phyloP scores from a whole-genome alignment of 35 echinoderm and acorn worm species.

The Apostichopus californicus region DNA sequence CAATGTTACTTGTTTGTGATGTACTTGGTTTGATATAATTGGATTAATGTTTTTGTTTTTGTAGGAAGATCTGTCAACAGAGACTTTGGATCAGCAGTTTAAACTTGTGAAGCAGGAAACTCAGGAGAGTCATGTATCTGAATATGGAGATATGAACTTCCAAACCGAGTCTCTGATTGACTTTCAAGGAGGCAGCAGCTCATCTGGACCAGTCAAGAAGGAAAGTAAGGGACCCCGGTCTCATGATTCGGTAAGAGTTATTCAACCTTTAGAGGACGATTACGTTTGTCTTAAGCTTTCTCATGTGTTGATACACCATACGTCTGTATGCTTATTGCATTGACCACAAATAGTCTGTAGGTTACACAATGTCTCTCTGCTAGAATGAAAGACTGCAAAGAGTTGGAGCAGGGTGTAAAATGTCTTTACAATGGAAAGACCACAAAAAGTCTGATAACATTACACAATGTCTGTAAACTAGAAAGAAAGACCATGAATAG shows the following conservation, averaged over 20 bases:
- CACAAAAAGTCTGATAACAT: no score
- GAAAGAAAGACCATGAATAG: no score
- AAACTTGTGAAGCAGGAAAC: slow-evolving; percentile 81
- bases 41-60: slow-evolving; percentile 12
- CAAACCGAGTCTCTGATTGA: slow-evolving; percentile 48
- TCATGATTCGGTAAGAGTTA: slow-evolving; percentile 28
- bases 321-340: no score
- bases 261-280: no score
- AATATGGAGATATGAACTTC: slow-evolving; percentile 84
- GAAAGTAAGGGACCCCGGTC: slow-evolving; percentile 27
- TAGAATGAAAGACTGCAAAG: no score
- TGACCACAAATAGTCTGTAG: no score
- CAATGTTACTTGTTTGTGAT: neutral
- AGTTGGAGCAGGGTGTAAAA: no score
- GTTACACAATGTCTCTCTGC: no score
- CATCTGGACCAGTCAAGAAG: slow-evolving; percentile 35
- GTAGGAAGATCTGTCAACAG: slow-evolving; percentile 75
- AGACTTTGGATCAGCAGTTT: slow-evolving; percentile 79
- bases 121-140: slow-evolving; percentile 71
- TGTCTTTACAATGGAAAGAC: no score
- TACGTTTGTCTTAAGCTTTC: no score
- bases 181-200: slow-evolving; percentile 56
- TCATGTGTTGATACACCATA: no score
- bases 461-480: no score
- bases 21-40: neutral